Evolutionary conservation across 2,797 vertebrate genomes (phyloP), one percentile per base, ranked within the genome.

Genomic region (Melanotaenia parkinsoni): DNA sequence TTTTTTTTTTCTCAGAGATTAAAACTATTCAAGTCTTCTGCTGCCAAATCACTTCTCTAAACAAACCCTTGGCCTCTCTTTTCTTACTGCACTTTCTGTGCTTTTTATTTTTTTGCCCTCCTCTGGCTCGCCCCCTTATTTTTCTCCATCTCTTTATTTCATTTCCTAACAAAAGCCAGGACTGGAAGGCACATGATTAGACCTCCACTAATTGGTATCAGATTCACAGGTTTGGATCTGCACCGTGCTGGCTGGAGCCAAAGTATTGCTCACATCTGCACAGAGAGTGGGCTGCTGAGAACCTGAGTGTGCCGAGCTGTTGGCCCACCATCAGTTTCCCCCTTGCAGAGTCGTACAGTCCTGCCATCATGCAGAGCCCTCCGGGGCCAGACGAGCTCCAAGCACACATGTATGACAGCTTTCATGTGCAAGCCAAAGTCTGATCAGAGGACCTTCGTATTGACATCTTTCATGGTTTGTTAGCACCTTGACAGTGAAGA

Each of bases 201-300:
- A 76, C 77, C 68, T 67, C 72, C 72, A 81, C 90, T 94, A 94
- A 95, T 93, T 94, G 92, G 90, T 91, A 91, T 93, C 93, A 94
- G 92, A 93, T 93, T 90, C 77, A 74, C 81, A 91, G 87, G 88
- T 91, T 82, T 94, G 90, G 91, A 92, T 85, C 63, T 33, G 84
- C 70, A 62, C 72, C 0, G n/a, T 26, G 58, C 68, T 32, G 61
- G 67, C 77, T 38, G 51, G 56, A 86, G 86, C 88, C 91, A 89
- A 84, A 85, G 81, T 51, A 79, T 82, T 82, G 83, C 84, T 88
- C 89, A 89, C 89, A 91, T 90, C 87, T 89, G 88, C 80, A 77
- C 58, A 45, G 59, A 70, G 79, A 75, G 77, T 1, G 76, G 64
- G 72, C 76, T 53, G 66, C 66, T 74, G 74, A 80, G 75, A 83